Evolutionary conservation across 2,888 invertebrate genomes (phyloP).

Genomic region (Horisme vitalbata): DNA sequence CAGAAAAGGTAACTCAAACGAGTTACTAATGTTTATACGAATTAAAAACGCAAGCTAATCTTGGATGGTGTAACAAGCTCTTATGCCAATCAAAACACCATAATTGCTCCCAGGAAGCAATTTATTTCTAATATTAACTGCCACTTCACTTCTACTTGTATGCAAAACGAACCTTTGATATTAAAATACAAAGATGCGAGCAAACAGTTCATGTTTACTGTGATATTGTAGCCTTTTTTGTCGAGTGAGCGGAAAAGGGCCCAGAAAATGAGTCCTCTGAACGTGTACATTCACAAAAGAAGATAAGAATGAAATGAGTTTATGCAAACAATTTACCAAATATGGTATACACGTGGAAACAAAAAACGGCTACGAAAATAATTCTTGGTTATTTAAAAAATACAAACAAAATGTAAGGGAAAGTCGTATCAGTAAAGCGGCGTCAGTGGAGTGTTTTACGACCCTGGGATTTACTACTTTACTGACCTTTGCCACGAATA

Average conservation of each 20-base stretch:
- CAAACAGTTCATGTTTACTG: conserved; percentile 32
- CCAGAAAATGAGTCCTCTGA: conserved; percentile 45
- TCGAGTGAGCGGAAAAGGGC: conserved; percentile 42
- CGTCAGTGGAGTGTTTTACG: conserved; percentile 21
- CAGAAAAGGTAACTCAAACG: conserved; percentile 64
- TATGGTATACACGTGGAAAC: conserved; percentile 36
- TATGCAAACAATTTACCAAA: conserved; percentile 47
- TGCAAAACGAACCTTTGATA: conserved; percentile 55
- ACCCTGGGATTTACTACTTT: conserved; percentile 20
- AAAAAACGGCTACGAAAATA: conserved; percentile 28
- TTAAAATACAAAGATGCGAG: conserved; percentile 41
- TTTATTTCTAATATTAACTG: conserved; percentile 59
- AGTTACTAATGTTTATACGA: too few species aligned
- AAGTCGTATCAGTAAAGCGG: conserved; percentile 16
- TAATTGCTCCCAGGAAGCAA: conserved; percentile 62
- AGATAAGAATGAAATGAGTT: conserved; percentile 51
- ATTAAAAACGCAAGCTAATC: too few species aligned
- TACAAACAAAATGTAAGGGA: conserved; percentile 7
- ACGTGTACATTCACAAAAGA: conserved; percentile 44
- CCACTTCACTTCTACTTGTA: conserved; percentile 63
- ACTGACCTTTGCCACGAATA: conserved; percentile 21
- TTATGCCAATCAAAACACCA: conserved; percentile 46
- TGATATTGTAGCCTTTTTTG: conserved; percentile 39
- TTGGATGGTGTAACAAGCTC: too few species aligned
- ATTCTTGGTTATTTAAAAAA: conserved; percentile 9